Evolutionary conservation across 2,888 invertebrate genomes (phyloP).

Genomic region (Trypoxylon attenuatum): DNA sequence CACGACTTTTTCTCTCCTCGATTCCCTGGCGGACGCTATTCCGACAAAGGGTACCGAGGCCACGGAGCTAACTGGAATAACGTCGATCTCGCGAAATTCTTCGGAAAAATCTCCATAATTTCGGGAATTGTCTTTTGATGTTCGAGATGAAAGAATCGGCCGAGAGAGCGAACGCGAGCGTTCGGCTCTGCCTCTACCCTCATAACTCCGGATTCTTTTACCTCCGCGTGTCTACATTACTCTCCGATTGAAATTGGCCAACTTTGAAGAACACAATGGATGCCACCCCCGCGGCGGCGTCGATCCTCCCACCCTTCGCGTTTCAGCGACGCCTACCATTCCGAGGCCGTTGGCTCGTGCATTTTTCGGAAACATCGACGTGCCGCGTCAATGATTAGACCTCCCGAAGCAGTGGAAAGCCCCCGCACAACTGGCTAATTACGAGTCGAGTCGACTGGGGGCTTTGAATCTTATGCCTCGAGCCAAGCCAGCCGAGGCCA

Average conservation of each 20-base stretch:
- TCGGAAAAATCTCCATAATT: slow-evolving; percentile 72
- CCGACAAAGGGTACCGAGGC: slow-evolving; percentile 47
- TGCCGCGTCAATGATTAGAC: no score
- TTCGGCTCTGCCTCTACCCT: slow-evolving; percentile 11
- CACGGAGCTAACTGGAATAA: slow-evolving; percentile 31
- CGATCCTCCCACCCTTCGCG: background rate
- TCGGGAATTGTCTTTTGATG: slow-evolving; percentile 72
- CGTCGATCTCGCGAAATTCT: slow-evolving; percentile 63
- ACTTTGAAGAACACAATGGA: slow-evolving; percentile 44
- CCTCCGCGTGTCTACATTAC: slow-evolving; percentile 17
- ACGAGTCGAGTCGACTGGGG: no score
- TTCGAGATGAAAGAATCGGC: slow-evolving; percentile 69
- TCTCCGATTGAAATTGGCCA: slow-evolving; percentile 46
- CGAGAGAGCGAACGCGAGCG: slow-evolving; percentile 34
- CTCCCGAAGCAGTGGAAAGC: no score
- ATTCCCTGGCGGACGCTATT: slow-evolving; percentile 26
- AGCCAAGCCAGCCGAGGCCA: no score
- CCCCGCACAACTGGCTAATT: no score
- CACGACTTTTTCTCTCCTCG: background rate
- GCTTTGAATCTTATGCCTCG: no score
- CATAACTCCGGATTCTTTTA: slow-evolving; percentile 5
- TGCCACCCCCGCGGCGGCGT: background rate
- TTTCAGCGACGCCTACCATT: background rate
- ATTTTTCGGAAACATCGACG: no score
- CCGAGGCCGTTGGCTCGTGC: no score